Evolutionary conservation across 1,140 invertebrate genomes (phyloP), one percentile per base, ranked within the genome.

Genomic region (Polypedilum pembai): DNA sequence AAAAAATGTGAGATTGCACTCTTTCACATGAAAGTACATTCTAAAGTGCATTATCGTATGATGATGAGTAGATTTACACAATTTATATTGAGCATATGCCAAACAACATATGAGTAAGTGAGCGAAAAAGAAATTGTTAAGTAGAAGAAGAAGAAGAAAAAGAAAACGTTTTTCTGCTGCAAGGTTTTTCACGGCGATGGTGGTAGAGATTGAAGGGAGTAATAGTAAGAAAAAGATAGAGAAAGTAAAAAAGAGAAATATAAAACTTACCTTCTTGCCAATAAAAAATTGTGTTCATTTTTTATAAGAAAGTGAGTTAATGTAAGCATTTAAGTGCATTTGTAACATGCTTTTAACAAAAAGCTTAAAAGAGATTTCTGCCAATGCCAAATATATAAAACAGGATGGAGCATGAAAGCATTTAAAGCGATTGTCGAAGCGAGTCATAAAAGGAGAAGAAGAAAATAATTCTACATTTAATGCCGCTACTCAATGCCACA

Each of bases 311-410:
- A 33, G 24, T n/a, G 15, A 56, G 45, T 56, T n/a, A 56, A 56
- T 56, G 45, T 56, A n/a, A n/a, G n/a, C 45, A 56, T 56, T 56
- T 15, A 56, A 56, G 45, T n/a, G 24, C 24, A 33, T 33, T 33
- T 56, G 45, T 4, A 15, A 56, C 45, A 56, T 56, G 45, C 45
- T 56, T n/a, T 56, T 4, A 56, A 56, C 45, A 56, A 56, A n/a
- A 56, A 56, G 45, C 45, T 56, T 56, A 56, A 56, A 56, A 56
- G 45, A 56, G 45, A 15, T 15, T 56, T 56, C n/a, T 56, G 41
- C 41, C 45, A 56, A 56, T 45, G 8, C 41, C 41, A 45, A 45
- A 45, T 4, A 4, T 4, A n/a, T 0, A n/a, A n/a, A n/a, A 12
- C 12, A n/a, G 45, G n/a, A 56, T n/a, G 45, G 12, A 4, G 45